phyloP scores from a whole-genome alignment of 1,140 invertebrate genomes.

The Akabosia matsudoensis region DNA sequence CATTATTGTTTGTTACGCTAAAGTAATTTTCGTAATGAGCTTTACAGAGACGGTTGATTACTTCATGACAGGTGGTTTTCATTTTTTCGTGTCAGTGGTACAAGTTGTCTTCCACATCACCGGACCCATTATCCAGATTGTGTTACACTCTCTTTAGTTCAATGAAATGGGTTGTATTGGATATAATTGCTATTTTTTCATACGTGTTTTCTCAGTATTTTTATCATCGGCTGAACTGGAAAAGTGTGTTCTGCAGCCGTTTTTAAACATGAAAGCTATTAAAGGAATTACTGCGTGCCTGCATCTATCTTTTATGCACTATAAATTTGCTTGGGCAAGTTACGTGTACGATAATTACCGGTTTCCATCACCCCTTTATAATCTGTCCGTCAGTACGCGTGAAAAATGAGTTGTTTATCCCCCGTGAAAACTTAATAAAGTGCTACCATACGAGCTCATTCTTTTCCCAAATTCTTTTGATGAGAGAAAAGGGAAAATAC shows the following conservation, averaged over 20 bases:
- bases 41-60: constrained; percentile 10
- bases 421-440: not conserved
- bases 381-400: not conserved
- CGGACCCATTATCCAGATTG: not conserved
- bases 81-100: constrained; percentile 23
- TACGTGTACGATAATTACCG: not conserved
- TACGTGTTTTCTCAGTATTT: too few species aligned
- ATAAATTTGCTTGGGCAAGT: too few species aligned
- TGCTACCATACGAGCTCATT: too few species aligned
- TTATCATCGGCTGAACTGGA: too few species aligned
- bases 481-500: too few species aligned
- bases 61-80: constrained; percentile 16
- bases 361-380: not conserved
- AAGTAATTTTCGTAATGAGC: constrained; percentile 16
- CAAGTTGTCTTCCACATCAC: not conserved
- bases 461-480: too few species aligned
- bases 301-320: too few species aligned
- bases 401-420: not conserved
- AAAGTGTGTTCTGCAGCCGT: too few species aligned
- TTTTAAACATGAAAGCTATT: too few species aligned
- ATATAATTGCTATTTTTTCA: too few species aligned
- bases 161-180: too few species aligned
- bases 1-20: not conserved
- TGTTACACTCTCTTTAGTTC: not conserved
- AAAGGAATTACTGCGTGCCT: too few species aligned